Evolutionary conservation across 2,888 invertebrate genomes (phyloP), one percentile per base, ranked within the genome.

Genomic region (Saturnia japonica): DNA sequence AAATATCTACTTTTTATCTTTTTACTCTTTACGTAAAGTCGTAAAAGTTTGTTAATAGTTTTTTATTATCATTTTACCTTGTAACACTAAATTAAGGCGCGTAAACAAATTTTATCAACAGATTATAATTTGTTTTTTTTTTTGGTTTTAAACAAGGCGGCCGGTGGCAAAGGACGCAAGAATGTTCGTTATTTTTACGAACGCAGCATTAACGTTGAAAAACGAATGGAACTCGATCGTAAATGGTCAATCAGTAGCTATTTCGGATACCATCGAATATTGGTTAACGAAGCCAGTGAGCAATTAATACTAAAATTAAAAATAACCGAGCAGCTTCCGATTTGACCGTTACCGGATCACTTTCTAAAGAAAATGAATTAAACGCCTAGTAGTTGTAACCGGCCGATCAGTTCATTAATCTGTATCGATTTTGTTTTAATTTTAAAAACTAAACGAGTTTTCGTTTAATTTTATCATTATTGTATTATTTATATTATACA

Each of bases 201-300:
- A 60, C 57, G 28, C 57, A 60, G 25, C 25, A 28, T 25, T 28
- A 60, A 28, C 6, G 12, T 40, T 64, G 19, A 40, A 19, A 64
- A 64, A 64, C 19, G 40, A 64, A 64, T 64, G n/a, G 64, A 40
- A 40, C 40, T 14, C 14, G 28, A 40, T 64, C 40, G n/a, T 64
- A 40, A 64, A 64, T n/a, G 64, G 64, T 40, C 64, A 64, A 64
- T 64, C 64, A 64, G 64, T 11, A 64, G 64, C n/a, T 64, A 64
- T 64, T 64, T 64, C 64, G 40, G 34, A 64, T 64, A 40, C 40
- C 64, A 64, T 64, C 16, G 9, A 40, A 64, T 40, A 40, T 40
- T 64, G 40, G 64, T 40, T 64, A 40, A 64, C 64, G 64, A 64
- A 64, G 64, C 64, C 64, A 64, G 64, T 64, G 64, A n/a, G 64